Evolutionary conservation across 2,113 vertebrate species (phyloP), one percentile per base, ranked within the genome.

Genomic region (Oceanites oceanicus): DNA sequence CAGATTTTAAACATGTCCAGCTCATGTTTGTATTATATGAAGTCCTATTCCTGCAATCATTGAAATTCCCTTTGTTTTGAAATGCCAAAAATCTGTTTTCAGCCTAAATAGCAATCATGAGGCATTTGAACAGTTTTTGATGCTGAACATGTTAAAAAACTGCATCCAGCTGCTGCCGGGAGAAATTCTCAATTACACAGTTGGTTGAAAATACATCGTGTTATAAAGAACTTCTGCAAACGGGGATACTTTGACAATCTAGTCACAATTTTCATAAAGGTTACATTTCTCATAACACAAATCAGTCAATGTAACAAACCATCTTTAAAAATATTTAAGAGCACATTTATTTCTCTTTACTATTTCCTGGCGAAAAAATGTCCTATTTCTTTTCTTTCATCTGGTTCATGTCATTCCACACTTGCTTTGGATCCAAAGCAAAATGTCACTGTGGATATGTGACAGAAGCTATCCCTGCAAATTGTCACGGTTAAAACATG

Each of bases 161-260:
- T 92, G 71, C 78, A 97, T 95, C 65, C 81, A 96, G 96, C 59
- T 97, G 78, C 85, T 96, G 70, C 45, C 95, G 81, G 62, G 77
- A 96, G 65, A 95, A 91, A 80, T 91, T 97, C 94, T 96, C 90
- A 97, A 81, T 97, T 97, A 97, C 96, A 97, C 63, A 92, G 79
- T 94, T 97, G 81, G 67, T 65, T 98, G 91, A 95, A 94, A 96
- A 96, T 62, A 88, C 1, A 10, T 49, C 15, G 14, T 0, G 1
- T 9, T 72, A 53, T 71, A 87, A 78, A 78, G 61, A 26, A 70
- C 42, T 66, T 55, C 55, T 56, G 49, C 23, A 59, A 61, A n/a
- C 0, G 9, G 21, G 36, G 11, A 52, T 70, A 36, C 23, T 47
- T 65, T 14, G 30, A 62, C 40, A 65, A 61, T 38, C 17, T 49